A percentile compares a stretch with the other conserved stretches of the same genome.
Evolutionary conservation across 2,888 invertebrate species (phyloP).

Genomic region (Seira musarum): DNA sequence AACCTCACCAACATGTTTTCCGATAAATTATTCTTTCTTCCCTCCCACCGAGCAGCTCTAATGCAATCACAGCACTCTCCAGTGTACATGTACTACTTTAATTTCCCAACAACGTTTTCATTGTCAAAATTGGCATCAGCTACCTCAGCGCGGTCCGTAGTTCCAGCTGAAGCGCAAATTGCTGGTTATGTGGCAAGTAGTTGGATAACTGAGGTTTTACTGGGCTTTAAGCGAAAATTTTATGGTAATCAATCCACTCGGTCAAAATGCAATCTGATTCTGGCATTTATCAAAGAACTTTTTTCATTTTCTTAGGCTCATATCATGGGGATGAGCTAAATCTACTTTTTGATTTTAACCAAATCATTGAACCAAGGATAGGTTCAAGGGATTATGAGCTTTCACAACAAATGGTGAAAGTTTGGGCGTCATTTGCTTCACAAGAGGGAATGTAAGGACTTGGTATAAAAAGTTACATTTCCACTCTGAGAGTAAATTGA

Average conservation of each 20-base stretch:
- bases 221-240: slow-evolving; percentile 37
- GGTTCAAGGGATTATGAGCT: slow-evolving; percentile 42
- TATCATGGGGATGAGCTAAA: slow-evolving; percentile 50
- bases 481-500: too few species aligned
- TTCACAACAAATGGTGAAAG: slow-evolving; percentile 50
- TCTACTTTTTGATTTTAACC: slow-evolving; percentile 45
- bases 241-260: slow-evolving; percentile 35
- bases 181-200: slow-evolving; percentile 31
- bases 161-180: slow-evolving; percentile 47
- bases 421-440: slow-evolving; percentile 47
- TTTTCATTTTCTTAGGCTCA: slow-evolving; percentile 24
- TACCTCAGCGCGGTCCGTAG: slow-evolving; percentile 11
- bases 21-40: slow-evolving; percentile 41
- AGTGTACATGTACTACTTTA: slow-evolving; percentile 52
- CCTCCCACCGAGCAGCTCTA: slow-evolving; percentile 33
- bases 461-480: too few species aligned
- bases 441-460: slow-evolving; percentile 44
- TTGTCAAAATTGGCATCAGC: slow-evolving; percentile 41
- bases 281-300: not conserved
- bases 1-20: slow-evolving; percentile 57
- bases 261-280: too few species aligned
- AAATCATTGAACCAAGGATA: slow-evolving; percentile 37
- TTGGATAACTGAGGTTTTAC: slow-evolving; percentile 48
- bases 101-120: slow-evolving; percentile 40
- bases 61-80: slow-evolving; percentile 45